Evolutionary conservation across 1,140 invertebrate species (phyloP).

Genomic region (Temnothorax nylanderi): DNA sequence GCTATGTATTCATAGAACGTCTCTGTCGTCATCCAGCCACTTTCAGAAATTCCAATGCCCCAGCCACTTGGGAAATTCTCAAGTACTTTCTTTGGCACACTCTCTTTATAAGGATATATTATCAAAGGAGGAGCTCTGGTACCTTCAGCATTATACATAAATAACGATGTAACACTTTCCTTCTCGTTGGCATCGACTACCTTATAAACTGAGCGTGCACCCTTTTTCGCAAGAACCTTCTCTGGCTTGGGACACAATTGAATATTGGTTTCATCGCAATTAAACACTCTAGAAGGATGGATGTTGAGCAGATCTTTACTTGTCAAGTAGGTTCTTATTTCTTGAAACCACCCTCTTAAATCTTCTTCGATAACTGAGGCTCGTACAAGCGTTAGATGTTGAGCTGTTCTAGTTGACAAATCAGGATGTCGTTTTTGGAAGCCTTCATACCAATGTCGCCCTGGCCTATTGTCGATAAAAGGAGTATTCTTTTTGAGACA

Average conservation of each 20-base stretch:
- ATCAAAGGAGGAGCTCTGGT: slow-evolving; percentile 75
- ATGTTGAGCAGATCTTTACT: slow-evolving; percentile 56
- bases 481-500: not conserved
- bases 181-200: not conserved
- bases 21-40: slow-evolving; percentile 81
- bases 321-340: slow-evolving; percentile 65
- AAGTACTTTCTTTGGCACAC: slow-evolving; percentile 73
- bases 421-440: not conserved
- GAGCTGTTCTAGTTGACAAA: not conserved
- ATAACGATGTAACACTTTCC: too few species aligned
- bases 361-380: not conserved
- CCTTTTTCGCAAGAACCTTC: slow-evolving; percentile 75
- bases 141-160: slow-evolving; percentile 76
- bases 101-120: slow-evolving; percentile 75
- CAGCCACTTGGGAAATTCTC: slow-evolving; percentile 69
- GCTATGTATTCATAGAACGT: slow-evolving; percentile 83
- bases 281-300: slow-evolving; percentile 64
- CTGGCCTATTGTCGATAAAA: not conserved
- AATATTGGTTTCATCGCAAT: slow-evolving; percentile 74
- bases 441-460: not conserved
- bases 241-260: slow-evolving; percentile 69
- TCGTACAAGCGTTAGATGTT: not conserved
- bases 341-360: slow-evolving; percentile 72
- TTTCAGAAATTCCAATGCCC: slow-evolving; percentile 78
- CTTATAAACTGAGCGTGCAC: slow-evolving; percentile 69